Conservation (phyloP, 2,888 invertebrate genomes). For the Acrobeloides nanus region DNA sequence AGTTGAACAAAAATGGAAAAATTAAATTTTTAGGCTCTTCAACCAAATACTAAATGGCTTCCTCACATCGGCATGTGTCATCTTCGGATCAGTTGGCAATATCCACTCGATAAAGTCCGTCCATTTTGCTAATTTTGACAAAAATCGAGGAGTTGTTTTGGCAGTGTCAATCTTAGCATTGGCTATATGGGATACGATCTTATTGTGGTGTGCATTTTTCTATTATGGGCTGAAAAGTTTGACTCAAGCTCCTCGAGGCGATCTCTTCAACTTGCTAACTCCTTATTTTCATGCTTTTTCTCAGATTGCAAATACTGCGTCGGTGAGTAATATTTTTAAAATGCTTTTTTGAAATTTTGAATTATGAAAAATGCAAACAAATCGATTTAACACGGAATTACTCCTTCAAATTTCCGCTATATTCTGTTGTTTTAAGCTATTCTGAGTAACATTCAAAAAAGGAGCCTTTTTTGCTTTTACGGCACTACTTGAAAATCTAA, state of each 20-base stretch:
- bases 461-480: too few species aligned
- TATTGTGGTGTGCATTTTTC: constrained; percentile 45
- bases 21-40: constrained; percentile 26
- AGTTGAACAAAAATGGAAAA: too few species aligned
- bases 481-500: too few species aligned
- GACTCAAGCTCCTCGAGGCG: constrained; percentile 9
- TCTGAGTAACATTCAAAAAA: too few species aligned
- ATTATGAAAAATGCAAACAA: too few species aligned
- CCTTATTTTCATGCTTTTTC: constrained; percentile 41
- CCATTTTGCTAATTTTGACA: constrained; percentile 41
- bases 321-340: constrained; percentile 30
- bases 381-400: too few species aligned
- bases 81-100: constrained; percentile 43
- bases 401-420: too few species aligned
- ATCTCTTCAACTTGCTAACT: constrained; percentile 27
- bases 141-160: constrained; percentile 43
- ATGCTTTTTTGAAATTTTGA: too few species aligned
- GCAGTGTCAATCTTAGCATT: constrained; percentile 43
- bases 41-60: constrained; percentile 36
- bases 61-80: constrained; percentile 34
- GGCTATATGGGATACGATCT: constrained; percentile 48
- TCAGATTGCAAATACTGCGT: constrained; percentile 47
- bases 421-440: too few species aligned
- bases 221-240: constrained; percentile 41
- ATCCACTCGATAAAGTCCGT: constrained; percentile 36